Percentiles rank a stretch among this genome's conserved stretches.
These are phyloP conservation scores for Philonicus albiceps DNA, from an alignment of 2,888 invertebrate genomes.

Conservation along the genomic window DNA sequence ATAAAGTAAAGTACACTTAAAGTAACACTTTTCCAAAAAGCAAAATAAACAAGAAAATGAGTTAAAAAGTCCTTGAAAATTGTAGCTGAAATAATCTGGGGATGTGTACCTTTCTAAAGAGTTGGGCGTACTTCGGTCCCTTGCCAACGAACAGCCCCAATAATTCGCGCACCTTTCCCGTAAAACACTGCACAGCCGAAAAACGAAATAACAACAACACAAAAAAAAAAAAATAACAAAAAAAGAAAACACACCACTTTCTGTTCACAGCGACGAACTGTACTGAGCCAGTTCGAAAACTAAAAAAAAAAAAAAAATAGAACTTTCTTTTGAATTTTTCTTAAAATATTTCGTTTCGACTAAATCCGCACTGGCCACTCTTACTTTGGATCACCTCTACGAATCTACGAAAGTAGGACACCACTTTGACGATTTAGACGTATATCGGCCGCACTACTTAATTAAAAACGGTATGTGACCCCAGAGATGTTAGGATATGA, in stretches of 20 bases:
- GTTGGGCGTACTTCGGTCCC: not conserved
- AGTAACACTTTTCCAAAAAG: not conserved
- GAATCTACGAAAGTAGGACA: not conserved
- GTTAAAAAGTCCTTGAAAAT: not conserved
- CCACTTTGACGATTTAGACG: not conserved
- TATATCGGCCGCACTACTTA: not conserved
- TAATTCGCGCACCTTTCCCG: not conserved
- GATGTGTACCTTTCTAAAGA: not conserved
- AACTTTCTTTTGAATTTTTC: not conserved
- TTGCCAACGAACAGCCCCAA: not conserved
- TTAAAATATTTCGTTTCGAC: not conserved
- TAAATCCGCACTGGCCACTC: not conserved
- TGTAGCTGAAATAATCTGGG: not conserved
- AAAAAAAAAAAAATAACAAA: too few relatives aligned
- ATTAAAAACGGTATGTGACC: not conserved
- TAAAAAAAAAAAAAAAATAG: not conserved
- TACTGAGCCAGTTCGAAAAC: not conserved
- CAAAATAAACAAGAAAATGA: not conserved
- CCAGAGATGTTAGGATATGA: not conserved
- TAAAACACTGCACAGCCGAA: not conserved
- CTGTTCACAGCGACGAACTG: not conserved
- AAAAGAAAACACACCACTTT: not conserved
- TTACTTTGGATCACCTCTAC: not conserved
- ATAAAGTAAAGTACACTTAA: not conserved
- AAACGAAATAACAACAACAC: too few relatives aligned